Conservation (phyloP, 2,888 invertebrate genomes). For the Oligia strigilis region DNA sequence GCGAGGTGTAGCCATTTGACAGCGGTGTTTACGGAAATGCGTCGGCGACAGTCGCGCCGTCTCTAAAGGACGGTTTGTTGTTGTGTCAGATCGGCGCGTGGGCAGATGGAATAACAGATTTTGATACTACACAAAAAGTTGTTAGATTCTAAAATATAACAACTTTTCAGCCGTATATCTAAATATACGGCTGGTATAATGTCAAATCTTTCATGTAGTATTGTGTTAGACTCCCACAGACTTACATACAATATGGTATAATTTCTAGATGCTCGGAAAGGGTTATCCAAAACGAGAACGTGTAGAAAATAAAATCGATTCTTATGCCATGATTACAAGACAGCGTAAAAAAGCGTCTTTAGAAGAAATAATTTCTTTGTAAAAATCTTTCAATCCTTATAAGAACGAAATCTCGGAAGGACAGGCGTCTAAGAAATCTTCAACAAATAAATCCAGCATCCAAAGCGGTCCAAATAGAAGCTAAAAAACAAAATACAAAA, state of each 20-base stretch:
- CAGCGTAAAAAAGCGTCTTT: neutral
- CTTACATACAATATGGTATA: slow-evolving; percentile 7
- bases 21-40: slow-evolving; percentile 82
- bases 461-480: slow-evolving; percentile 42
- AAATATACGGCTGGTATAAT: slow-evolving; percentile 46
- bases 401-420: neutral
- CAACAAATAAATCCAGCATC: slow-evolving; percentile 34
- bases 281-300: neutral
- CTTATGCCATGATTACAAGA: too few relatives aligned
- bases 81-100: slow-evolving; percentile 81
- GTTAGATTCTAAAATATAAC: slow-evolving; percentile 50
- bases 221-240: slow-evolving; percentile 48
- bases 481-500: slow-evolving; percentile 57
- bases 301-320: neutral
- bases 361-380: neutral
- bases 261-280: neutral
- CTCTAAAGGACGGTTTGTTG: slow-evolving; percentile 76
- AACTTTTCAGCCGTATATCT: neutral
- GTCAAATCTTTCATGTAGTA: slow-evolving; percentile 39
- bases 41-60: slow-evolving; percentile 83
- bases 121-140: slow-evolving; percentile 60
- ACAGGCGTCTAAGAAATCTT: slow-evolving; percentile 12
- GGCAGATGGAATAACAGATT: slow-evolving; percentile 84
- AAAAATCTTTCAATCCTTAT: slow-evolving; percentile 4
- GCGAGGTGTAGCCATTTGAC: slow-evolving; percentile 75